These are phyloP conservation scores for Zele albiditarsus DNA, from an alignment of 2,888 invertebrate genomes.

Conservation along the genomic window DNA sequence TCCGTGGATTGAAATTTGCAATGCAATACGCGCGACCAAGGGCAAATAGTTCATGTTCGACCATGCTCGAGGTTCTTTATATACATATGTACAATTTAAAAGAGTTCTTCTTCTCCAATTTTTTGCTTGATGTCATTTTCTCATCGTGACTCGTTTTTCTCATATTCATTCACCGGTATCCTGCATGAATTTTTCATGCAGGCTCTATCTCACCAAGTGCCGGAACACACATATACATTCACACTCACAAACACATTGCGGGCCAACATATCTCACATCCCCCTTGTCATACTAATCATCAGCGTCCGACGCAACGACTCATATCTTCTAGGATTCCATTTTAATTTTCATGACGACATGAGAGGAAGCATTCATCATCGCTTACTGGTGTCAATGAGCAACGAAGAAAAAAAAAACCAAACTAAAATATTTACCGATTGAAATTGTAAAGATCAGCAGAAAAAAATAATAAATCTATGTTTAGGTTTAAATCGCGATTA, in stretches of 20 bases:
- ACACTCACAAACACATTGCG: neutral
- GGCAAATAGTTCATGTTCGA: constrained; percentile 61
- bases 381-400: constrained; percentile 19
- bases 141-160: constrained; percentile 20
- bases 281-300: constrained; percentile 13
- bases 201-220: constrained; percentile 19
- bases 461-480: neutral
- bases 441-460: neutral
- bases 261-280: constrained; percentile 15
- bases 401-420: constrained; percentile 18
- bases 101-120: constrained; percentile 12
- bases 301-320: neutral
- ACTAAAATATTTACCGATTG: constrained; percentile 2
- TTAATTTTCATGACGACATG: neutral
- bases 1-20: constrained; percentile 75
- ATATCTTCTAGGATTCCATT: constrained; percentile 18
- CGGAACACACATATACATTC: neutral
- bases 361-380: constrained; percentile 25
- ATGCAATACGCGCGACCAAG: constrained; percentile 74
- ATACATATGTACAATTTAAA: constrained; percentile 26
- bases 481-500: constrained; percentile 24
- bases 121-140: constrained; percentile 10
- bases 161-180: neutral
- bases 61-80: constrained; percentile 21
- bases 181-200: neutral